Base-by-base conservation (phyloP, 2,113 vertebrate genomes). In the Columba janthina region DNA sequence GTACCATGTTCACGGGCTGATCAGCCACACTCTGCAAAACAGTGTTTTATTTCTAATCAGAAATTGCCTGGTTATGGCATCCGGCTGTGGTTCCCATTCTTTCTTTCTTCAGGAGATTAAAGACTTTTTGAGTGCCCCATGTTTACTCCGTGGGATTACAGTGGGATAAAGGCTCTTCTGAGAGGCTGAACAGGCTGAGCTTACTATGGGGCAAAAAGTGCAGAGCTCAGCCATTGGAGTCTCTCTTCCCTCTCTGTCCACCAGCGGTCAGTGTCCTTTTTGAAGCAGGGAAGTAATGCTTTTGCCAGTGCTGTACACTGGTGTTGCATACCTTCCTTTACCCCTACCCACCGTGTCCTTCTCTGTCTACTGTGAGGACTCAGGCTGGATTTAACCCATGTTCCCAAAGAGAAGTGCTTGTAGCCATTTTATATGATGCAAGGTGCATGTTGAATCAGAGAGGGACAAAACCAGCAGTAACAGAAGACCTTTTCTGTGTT, bases 31-130 rank as follows among this genome's bases (percentile, higher is more conserved):
- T 93, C 60, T n/a, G n/a, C 77, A 65, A 44, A 89, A 24, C 69
- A n/a, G 51, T 48, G 50, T 56, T 96, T 88, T 77, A 66, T 80
- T 89, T 85, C 91, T 94, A 61, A 89, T 91, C 91, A 89, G 44
- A 72, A 79, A 13, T 81, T 89, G 44, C 66, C 84, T 82, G 73
- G 21, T 84, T 92, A 44, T 89, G 70, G 80, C 58, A 81, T 81
- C 86, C 0, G 25, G 48, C 87, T 85, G 61, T 72, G 57, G 76
- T 75, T 89, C 58, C 48, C 4, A 0, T 92, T 93, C 61, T 81
- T 86, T 73, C 69, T 94, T 95, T 89, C 53, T 87, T 77, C 24
- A n/a, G 61, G 53, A 87, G 86, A 81, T 77, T 50, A 86, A 92
- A 81, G 86, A 67, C 57, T 50, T 86, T 69, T 56, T 71, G 66